These are phyloP conservation scores for Botia almorhae DNA, from an alignment of 2,797 vertebrate genomes.

Conservation along the genomic window DNA sequence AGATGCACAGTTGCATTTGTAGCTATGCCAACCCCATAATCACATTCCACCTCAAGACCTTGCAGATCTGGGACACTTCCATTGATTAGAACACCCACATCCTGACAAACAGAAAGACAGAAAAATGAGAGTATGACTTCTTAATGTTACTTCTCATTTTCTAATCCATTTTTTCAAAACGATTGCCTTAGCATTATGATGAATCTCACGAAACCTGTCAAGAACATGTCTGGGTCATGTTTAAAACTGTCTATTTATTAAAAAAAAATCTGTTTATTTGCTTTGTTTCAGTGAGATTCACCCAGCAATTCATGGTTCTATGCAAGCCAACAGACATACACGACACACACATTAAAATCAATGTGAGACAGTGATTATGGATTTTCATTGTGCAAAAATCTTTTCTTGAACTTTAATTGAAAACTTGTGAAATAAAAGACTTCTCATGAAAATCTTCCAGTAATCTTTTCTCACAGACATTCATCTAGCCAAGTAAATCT, in stretches of 20 bases:
- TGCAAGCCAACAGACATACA: neutral
- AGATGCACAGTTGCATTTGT: slow-evolving; percentile 85
- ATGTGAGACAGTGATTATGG: neutral
- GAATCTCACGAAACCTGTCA: neutral
- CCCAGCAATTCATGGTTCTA: neutral
- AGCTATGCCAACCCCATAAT: slow-evolving; percentile 82
- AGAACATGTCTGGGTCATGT: neutral
- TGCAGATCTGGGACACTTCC: slow-evolving; percentile 91
- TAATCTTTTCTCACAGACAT: slow-evolving; percentile 12
- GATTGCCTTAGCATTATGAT: neutral
- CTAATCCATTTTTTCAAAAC: neutral
- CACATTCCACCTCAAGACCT: slow-evolving; percentile 86
- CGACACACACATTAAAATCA: neutral
- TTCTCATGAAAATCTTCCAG: neutral
- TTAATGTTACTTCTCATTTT: neutral
- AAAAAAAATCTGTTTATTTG: neutral
- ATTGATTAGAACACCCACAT: slow-evolving; percentile 90
- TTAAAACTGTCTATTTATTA: neutral
- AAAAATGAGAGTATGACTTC: neutral
- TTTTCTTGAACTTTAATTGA: neutral
- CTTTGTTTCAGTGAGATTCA: neutral
- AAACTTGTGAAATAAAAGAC: neutral
- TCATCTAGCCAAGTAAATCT: slow-evolving; percentile 20
- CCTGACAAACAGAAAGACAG: slow-evolving; percentile 67
- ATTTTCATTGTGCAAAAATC: neutral